Conservation (phyloP, 1,140 invertebrate genomes). For the Hyposmocoma kahamanoa region DNA sequence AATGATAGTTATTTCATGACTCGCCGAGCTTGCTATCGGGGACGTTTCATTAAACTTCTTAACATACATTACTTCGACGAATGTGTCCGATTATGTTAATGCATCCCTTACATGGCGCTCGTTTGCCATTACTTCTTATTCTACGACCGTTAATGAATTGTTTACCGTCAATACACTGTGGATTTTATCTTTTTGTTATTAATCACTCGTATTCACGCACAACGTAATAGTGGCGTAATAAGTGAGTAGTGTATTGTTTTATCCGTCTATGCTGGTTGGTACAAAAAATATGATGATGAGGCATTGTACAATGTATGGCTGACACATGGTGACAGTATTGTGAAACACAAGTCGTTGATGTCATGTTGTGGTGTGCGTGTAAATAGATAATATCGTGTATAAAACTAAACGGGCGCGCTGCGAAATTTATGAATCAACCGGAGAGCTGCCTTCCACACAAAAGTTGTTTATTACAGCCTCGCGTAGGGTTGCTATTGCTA, state of each 20-base stretch:
- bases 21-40: conserved; percentile 58
- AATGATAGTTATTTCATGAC: conserved; percentile 71
- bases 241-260: conserved; percentile 16
- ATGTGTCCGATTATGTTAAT: conserved; percentile 69
- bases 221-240: conserved; percentile 24
- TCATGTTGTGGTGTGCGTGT: conserved; percentile 24
- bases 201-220: conserved; percentile 32
- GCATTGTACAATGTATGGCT: conserved; percentile 6
- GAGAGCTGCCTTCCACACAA: conserved; percentile 62
- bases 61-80: conserved; percentile 67
- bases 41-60: conserved; percentile 68
- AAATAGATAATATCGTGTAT: conserved; percentile 57
- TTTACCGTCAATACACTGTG: conserved; percentile 35
- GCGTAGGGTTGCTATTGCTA: conserved; percentile 59
- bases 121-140: conserved; percentile 42
- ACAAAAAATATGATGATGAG: not conserved
- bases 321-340: conserved; percentile 22
- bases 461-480: conserved; percentile 55
- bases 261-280: conserved; percentile 8
- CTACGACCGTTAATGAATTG: conserved; percentile 56
- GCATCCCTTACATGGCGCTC: conserved; percentile 37
- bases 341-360: conserved; percentile 11
- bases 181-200: conserved; percentile 17
- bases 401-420: conserved; percentile 60
- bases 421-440: conserved; percentile 61